phyloP scores from a whole-genome alignment of 1,140 invertebrate species.

The Trachymyrmex septentrionalis region DNA sequence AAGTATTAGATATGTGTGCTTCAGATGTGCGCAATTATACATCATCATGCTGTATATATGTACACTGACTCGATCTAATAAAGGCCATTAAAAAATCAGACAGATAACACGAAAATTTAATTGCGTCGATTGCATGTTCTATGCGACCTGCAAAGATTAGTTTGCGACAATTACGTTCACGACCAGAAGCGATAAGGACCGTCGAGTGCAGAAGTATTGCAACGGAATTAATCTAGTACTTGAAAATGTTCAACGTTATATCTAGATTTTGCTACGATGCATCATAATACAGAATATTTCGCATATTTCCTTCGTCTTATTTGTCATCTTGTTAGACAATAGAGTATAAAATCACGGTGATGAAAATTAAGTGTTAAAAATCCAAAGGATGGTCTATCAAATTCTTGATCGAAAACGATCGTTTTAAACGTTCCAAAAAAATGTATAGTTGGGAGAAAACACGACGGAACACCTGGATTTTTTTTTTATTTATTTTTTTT shows the following conservation, averaged over 20 bases:
- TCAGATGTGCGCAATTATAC: constrained; percentile 18
- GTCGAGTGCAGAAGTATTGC: neutral
- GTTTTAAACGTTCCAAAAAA: neutral
- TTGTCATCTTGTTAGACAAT: neutral
- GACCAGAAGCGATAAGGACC: constrained; percentile 9
- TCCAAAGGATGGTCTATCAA: neutral
- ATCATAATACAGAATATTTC: neutral
- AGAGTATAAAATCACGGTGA: neutral
- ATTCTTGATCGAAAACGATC: neutral
- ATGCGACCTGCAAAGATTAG: constrained; percentile 31
- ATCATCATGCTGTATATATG: constrained; percentile 38
- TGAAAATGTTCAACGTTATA: neutral
- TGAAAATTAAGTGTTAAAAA: neutral
- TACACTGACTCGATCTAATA: constrained; percentile 21
- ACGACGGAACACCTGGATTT: neutral
- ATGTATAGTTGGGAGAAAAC: neutral
- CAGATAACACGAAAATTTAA: constrained; percentile 40
- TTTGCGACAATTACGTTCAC: constrained; percentile 8
- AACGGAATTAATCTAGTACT: neutral
- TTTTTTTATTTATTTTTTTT: neutral
- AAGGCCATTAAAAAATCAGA: constrained; percentile 33
- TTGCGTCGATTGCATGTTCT: constrained; percentile 25
- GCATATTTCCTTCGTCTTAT: neutral
- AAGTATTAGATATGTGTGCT: constrained; percentile 51
- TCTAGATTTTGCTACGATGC: neutral